phyloP scores from a whole-genome alignment of 64 coral and sea anemone genomes.

The Pocillopora damicornis region DNA sequence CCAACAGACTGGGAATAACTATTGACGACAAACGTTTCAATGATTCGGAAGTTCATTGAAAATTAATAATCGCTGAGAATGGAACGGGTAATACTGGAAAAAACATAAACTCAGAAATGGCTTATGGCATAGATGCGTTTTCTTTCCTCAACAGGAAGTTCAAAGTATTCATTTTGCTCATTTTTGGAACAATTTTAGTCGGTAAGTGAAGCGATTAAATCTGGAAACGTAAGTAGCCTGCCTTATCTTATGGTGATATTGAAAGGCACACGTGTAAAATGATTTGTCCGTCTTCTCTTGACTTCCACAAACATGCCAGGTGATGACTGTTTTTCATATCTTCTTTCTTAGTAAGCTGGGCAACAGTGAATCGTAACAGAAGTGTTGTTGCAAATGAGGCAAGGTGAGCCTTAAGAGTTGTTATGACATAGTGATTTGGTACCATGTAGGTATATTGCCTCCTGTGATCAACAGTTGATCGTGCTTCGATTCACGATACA shows the following conservation, averaged over 20 bases:
- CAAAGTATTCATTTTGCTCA: conserved; percentile 18
- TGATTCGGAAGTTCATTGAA: conserved; percentile 16
- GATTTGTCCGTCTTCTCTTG: not conserved
- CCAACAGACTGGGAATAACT: not conserved
- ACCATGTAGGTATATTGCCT: too few species aligned
- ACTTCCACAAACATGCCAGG: not conserved
- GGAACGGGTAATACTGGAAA: not conserved
- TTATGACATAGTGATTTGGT: too few species aligned
- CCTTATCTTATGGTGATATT: not conserved
- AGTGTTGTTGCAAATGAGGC: not conserved
- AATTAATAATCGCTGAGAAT: not conserved
- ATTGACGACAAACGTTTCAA: not conserved
- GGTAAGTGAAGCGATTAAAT: conserved; percentile 13
- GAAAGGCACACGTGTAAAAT: conserved; percentile 7
- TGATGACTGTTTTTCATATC: not conserved
- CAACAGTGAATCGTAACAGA: conserved; percentile 29
- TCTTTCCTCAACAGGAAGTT: conserved; percentile 28
- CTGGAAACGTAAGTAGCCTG: not conserved
- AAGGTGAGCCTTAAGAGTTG: not conserved
- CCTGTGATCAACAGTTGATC: too few species aligned
- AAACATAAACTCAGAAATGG: conserved; percentile 1
- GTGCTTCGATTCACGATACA: too few species aligned
- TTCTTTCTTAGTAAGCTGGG: conserved; percentile 8
- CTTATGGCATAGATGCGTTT: conserved; percentile 27
- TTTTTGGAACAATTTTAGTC: conserved; percentile 30